Evolutionary conservation across 2,888 invertebrate species (phyloP).

Genomic region (Sinhomidia bicolor): DNA sequence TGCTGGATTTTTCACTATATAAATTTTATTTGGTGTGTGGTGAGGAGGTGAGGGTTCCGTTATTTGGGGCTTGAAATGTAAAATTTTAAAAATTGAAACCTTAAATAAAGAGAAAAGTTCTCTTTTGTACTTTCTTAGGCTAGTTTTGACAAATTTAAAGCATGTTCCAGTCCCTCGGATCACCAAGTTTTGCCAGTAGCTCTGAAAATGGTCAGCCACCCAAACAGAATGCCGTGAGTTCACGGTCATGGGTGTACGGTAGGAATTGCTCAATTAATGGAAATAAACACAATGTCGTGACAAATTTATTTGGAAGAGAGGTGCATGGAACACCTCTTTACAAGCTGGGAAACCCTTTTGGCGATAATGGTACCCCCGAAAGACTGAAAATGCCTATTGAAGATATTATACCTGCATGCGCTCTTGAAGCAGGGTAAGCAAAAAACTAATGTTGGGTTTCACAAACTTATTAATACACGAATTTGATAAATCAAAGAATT

Average conservation of each 20-base stretch:
- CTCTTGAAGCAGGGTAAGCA: conserved; percentile 79
- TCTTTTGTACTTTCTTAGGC: too few species aligned
- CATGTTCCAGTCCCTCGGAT: conserved; percentile 67
- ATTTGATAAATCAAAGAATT: too few species aligned
- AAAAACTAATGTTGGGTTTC: background rate
- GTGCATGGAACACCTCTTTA: conserved; percentile 69
- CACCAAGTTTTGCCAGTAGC: conserved; percentile 25
- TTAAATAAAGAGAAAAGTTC: too few species aligned
- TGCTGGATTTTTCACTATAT: too few species aligned
- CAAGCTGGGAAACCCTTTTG: conserved; percentile 73
- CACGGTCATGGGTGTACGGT: conserved; percentile 25
- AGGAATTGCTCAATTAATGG: conserved; percentile 34
- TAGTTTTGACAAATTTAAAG: background rate
- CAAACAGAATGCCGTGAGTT: background rate
- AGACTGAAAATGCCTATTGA: conserved; percentile 75
- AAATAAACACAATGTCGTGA: conserved; percentile 42
- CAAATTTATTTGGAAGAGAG: conserved; percentile 73
- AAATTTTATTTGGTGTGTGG: too few species aligned
- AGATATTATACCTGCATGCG: conserved; percentile 76
- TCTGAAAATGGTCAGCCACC: background rate
- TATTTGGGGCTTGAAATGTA: too few species aligned
- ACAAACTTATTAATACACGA: too few species aligned
- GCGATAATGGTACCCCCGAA: conserved; percentile 66
- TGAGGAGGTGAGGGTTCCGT: too few species aligned
- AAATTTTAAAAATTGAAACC: too few species aligned